Conservation (phyloP, 2,113 vertebrate genomes). For the Puntigrus tetrazona region DNA sequence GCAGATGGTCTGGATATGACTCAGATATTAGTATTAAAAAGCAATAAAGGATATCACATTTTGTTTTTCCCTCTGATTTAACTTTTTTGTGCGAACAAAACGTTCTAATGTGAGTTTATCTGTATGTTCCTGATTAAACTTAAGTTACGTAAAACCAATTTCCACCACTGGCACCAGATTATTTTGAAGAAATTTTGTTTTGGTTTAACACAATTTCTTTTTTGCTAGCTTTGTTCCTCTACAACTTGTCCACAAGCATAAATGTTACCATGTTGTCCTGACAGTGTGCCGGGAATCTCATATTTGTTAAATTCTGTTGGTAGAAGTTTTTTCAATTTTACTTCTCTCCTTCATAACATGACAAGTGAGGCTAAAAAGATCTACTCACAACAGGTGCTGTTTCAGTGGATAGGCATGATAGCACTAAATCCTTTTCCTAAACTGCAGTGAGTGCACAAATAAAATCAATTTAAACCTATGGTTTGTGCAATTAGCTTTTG, state of each 20-base stretch:
- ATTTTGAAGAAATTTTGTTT: constrained; percentile 11
- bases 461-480: not conserved
- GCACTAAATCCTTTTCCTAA: not conserved
- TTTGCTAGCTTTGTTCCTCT: not conserved
- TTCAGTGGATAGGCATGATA: not conserved
- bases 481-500: not conserved
- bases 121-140: constrained; percentile 24
- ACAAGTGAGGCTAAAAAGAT: not conserved
- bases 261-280: constrained; percentile 9
- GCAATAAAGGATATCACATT: not conserved
- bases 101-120: constrained; percentile 8
- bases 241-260: not conserved
- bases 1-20: not conserved
- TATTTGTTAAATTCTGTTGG: not conserved
- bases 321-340: not conserved
- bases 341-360: not conserved
- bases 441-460: not conserved
- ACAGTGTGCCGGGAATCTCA: not conserved
- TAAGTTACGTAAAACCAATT: constrained; percentile 32
- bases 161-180: not conserved
- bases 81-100: not conserved
- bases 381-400: not conserved
- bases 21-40: not conserved
- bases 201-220: not conserved
- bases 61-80: not conserved